These are phyloP conservation scores for Neosilurus hyrtlii DNA, from an alignment of 2,797 vertebrate species.

Conservation along the genomic window DNA sequence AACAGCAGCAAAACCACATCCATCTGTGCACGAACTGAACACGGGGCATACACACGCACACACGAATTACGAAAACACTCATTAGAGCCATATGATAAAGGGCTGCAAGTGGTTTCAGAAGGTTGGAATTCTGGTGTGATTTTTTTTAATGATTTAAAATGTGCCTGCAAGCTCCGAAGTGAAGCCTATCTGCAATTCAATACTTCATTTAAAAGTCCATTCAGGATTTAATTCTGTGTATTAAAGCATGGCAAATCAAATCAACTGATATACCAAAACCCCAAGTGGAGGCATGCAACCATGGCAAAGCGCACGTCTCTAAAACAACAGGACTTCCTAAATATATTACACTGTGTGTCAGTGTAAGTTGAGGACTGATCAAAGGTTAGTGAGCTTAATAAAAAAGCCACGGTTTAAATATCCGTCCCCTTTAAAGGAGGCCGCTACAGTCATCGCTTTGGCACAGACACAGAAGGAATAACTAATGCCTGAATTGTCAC, in stretches of 20 bases:
- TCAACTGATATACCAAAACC: neutral
- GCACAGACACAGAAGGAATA: neutral
- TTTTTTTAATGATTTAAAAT: neutral
- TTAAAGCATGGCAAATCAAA: constrained; percentile 1
- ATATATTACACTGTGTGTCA: neutral
- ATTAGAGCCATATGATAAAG: neutral
- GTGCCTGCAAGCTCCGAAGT: neutral
- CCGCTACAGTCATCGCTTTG: neutral
- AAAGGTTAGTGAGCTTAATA: neutral
- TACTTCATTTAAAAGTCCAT: neutral
- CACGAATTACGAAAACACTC: neutral
- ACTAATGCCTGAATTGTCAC: neutral
- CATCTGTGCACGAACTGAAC: constrained; percentile 35
- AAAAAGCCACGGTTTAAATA: neutral
- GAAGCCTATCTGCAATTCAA: neutral
- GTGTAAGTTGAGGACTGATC: neutral
- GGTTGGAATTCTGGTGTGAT: neutral
- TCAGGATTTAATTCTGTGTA: constrained; percentile 7
- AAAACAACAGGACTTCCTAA: neutral
- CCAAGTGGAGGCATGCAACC: neutral
- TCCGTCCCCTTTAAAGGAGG: neutral
- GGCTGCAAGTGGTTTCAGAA: neutral
- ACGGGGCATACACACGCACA: neutral
- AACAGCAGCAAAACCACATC: constrained; percentile 38
- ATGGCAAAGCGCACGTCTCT: neutral